These are phyloP conservation scores for Brotula barbata DNA, from an alignment of 2,797 vertebrate genomes.

Conservation along the genomic window DNA sequence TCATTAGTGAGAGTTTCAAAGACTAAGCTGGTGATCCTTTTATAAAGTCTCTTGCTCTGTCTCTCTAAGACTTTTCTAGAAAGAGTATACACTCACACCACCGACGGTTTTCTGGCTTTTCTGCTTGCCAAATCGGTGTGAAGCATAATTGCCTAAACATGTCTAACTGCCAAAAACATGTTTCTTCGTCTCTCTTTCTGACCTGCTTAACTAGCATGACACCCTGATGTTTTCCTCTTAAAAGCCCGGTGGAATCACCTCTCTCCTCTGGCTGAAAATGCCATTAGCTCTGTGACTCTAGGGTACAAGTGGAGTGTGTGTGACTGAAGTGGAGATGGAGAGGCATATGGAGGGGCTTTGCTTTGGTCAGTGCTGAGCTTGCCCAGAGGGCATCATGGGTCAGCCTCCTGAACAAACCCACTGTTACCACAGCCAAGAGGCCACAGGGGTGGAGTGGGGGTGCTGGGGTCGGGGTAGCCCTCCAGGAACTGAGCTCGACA, in stretches of 20 bases:
- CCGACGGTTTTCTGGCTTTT: conserved; percentile 13
- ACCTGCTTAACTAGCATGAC: conserved; percentile 75
- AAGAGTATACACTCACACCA: conserved; percentile 17
- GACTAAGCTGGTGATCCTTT: conserved; percentile 20
- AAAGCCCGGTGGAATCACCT: conserved; percentile 59
- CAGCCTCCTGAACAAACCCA: conserved; percentile 77
- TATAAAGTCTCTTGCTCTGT: conserved; percentile 10
- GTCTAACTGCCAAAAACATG: conserved; percentile 46
- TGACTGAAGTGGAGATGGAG: conserved; percentile 62
- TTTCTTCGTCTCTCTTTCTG: conserved; percentile 65
- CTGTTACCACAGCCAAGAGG: conserved; percentile 72
- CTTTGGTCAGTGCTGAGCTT: conserved; percentile 78
- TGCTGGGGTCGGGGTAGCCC: conserved; percentile 54
- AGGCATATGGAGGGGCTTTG: conserved; percentile 77
- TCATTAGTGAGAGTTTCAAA: conserved; percentile 17
- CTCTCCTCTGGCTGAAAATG: conserved; percentile 64
- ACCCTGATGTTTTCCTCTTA: conserved; percentile 58
- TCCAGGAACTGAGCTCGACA: conserved; percentile 65
- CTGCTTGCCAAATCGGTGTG: conserved; percentile 21
- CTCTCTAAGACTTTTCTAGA: not conserved
- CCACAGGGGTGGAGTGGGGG: conserved; percentile 31
- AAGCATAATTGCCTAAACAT: conserved; percentile 41
- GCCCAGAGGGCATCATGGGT: conserved; percentile 75
- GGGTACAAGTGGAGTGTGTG: conserved; percentile 65
- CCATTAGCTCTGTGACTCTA: conserved; percentile 70